Percentiles rank a stretch among this genome's conserved stretches.
Evolutionary conservation across 2,797 vertebrate genomes (phyloP).

Genomic region (Sebastes paucispinis): DNA sequence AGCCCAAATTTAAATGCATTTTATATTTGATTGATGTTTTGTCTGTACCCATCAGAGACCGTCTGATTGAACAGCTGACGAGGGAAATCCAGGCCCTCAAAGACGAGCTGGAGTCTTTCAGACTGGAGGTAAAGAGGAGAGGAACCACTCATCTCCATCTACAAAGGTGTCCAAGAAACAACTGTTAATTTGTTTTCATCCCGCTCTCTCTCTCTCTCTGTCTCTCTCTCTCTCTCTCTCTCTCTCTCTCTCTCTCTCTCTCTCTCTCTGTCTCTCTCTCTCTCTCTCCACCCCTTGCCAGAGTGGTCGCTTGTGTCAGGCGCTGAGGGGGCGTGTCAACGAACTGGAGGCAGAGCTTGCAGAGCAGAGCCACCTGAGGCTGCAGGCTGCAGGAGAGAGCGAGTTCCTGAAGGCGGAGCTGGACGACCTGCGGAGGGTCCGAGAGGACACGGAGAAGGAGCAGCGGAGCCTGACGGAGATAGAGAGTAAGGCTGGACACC

Average conservation of each 20-base stretch:
- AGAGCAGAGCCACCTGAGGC: constrained; percentile 94
- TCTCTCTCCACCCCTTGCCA: constrained; percentile 46
- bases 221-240: background rate
- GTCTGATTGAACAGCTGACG: constrained; percentile 91
- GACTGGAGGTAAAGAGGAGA: constrained; percentile 86
- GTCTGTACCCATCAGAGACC: constrained; percentile 82
- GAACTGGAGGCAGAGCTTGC: constrained; percentile 97
- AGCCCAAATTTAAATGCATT: background rate
- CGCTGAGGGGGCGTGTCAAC: constrained; percentile 89
- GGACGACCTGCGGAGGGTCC: constrained; percentile 92
- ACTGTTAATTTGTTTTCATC: accelerated
- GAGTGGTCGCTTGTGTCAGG: constrained; percentile 88
- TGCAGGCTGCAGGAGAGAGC: constrained; percentile 90
- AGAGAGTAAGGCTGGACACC: constrained; percentile 84
- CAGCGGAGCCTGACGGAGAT: constrained; percentile 96
- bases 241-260: background rate
- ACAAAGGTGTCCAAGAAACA: background rate
- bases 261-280: too few species aligned
- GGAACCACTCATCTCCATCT: background rate
- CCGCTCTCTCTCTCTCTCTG: background rate
- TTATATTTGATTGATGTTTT: background rate
- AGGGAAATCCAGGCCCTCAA: constrained; percentile 88
- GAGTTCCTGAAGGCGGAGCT: constrained; percentile 94
- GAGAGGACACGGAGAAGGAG: constrained; percentile 95
- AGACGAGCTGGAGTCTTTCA: constrained; percentile 90